A percentile compares a stretch with the other conserved stretches of the same genome.
These are phyloP conservation scores for Aphidoletes aphidimyza DNA, from an alignment of 2,888 invertebrate species.

Conservation along the genomic window DNA sequence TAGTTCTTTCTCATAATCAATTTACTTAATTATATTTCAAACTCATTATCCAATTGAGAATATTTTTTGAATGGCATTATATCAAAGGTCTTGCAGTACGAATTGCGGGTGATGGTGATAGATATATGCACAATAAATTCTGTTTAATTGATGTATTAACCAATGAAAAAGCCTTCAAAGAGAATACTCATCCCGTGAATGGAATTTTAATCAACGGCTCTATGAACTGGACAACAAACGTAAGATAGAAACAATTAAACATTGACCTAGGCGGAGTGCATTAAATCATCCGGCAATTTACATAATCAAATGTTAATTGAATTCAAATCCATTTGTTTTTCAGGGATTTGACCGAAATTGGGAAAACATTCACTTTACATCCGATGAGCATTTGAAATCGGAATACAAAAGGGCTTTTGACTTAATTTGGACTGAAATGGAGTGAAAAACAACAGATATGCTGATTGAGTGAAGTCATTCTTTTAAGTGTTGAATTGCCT, in stretches of 20 bases:
- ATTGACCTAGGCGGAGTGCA: background rate
- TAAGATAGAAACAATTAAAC: background rate
- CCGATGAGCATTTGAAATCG: background rate
- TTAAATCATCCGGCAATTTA: background rate
- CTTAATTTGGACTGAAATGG: background rate
- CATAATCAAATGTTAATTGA: background rate
- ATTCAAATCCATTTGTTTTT: background rate
- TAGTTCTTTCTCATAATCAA: no score
- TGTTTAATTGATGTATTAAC: slow-evolving; percentile 35
- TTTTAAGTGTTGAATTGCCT: no score
- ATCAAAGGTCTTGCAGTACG: background rate
- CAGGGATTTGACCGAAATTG: background rate
- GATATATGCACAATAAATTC: slow-evolving; percentile 15
- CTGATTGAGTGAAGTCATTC: no score
- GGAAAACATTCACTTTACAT: background rate
- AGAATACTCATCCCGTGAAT: background rate
- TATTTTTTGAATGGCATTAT: background rate
- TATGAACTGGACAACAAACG: slow-evolving; percentile 18
- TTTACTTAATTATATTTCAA: background rate
- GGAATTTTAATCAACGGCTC: slow-evolving; percentile 2
- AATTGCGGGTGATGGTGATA: background rate
- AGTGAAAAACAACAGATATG: background rate
- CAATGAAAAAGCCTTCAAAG: background rate
- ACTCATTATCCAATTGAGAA: background rate
- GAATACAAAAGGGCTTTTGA: background rate